phyloP scores from a whole-genome alignment of 2,797 vertebrate species.

The Danio jaintianensis region DNA sequence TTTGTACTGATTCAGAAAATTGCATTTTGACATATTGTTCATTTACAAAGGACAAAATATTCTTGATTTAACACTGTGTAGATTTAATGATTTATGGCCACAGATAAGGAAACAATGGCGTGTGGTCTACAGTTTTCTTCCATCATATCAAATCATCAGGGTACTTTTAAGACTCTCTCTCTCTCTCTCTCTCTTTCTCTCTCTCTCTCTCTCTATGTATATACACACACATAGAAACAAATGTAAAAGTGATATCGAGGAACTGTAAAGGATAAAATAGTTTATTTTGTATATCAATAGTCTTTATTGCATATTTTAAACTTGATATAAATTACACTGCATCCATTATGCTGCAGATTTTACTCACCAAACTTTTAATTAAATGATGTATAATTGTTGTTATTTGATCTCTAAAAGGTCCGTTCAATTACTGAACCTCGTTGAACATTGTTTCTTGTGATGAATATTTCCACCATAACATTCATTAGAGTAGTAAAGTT shows the following conservation, averaged over 20 bases:
- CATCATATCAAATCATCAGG: slow-evolving; percentile 44
- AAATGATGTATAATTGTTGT: slow-evolving; percentile 85
- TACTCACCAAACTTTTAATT: slow-evolving; percentile 85
- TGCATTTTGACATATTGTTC: slow-evolving; percentile 98
- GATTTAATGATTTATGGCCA: slow-evolving; percentile 69
- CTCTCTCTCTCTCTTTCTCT: too few relatives aligned
- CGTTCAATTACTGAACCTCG: slow-evolving; percentile 78
- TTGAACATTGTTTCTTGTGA: slow-evolving; percentile 56
- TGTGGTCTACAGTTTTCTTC: slow-evolving; percentile 72
- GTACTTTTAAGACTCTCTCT: not conserved
- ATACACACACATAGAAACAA: too few relatives aligned
- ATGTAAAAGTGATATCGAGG: too few relatives aligned
- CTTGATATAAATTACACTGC: slow-evolving; percentile 80
- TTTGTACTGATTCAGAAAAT: slow-evolving; percentile 98
- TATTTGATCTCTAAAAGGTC: slow-evolving; percentile 74
- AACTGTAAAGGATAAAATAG: too few relatives aligned
- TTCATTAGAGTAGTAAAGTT: slow-evolving; percentile 28
- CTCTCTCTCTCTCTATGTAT: too few relatives aligned
- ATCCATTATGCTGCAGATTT: slow-evolving; percentile 86
- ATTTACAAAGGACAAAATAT: slow-evolving; percentile 86
- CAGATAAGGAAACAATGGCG: slow-evolving; percentile 60
- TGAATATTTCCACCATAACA: slow-evolving; percentile 46
- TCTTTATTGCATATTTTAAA: slow-evolving; percentile 81
- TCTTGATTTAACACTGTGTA: slow-evolving; percentile 60
- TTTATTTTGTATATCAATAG: slow-evolving; percentile 74